Percentiles rank a stretch among this genome's conserved stretches.
phyloP scores from a whole-genome alignment of 2,888 invertebrate genomes.

The Stenodema calcarata region DNA sequence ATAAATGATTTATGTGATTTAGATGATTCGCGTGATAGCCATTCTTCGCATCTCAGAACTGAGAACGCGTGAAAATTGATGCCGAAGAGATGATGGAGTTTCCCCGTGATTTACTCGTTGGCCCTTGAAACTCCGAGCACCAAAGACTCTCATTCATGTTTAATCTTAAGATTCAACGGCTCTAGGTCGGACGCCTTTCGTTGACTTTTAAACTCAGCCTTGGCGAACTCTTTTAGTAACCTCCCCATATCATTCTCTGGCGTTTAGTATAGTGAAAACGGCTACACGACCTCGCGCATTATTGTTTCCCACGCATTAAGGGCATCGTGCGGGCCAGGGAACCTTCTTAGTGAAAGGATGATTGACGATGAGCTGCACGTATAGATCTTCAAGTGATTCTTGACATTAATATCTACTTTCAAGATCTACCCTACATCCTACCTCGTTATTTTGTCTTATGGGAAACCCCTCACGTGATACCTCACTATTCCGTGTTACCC shows the following conservation, averaged over 20 bases:
- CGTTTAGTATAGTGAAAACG: neutral
- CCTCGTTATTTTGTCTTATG: neutral
- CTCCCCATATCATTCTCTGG: neutral
- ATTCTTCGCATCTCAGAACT: too few species aligned
- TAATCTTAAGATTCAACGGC: neutral
- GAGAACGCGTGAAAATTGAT: too few species aligned
- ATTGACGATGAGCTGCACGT: conserved; percentile 14
- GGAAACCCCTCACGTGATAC: neutral
- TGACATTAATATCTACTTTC: neutral
- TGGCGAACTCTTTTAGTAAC: neutral
- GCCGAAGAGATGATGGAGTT: too few species aligned
- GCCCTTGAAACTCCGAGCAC: too few species aligned
- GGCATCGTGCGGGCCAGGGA: neutral
- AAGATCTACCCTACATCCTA: neutral
- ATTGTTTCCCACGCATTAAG: conserved; percentile 26
- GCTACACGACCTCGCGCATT: conserved; percentile 17
- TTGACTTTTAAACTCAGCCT: neutral
- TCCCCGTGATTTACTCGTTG: too few species aligned
- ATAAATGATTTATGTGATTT: too few species aligned
- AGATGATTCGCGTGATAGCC: too few species aligned
- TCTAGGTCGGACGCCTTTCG: conserved; percentile 4
- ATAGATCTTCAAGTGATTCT: neutral
- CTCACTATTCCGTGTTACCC: too few species aligned
- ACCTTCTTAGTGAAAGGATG: conserved; percentile 12
- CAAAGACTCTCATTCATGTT: neutral